Evolutionary conservation across 2,888 invertebrate genomes (phyloP), one percentile per base, ranked within the genome.

Genomic region (Macropis europaea): DNA sequence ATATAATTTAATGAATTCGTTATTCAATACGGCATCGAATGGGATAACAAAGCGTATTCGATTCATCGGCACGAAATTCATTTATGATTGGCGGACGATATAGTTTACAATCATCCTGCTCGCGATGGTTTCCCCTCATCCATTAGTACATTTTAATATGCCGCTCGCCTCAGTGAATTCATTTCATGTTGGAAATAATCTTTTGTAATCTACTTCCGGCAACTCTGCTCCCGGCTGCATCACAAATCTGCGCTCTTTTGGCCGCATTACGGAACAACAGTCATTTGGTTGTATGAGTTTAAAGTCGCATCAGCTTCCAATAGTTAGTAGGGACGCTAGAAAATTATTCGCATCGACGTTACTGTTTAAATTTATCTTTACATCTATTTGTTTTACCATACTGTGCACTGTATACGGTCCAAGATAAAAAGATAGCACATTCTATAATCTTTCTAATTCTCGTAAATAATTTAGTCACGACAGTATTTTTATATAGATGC

Each of bases 141-240:
- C 75, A 75, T 77, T 76, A 69, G 69, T 59, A 63, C 59, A 59
- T 72, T 77, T 73, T 66, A 66, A 67, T 63, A 40, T 69, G 40
- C 42, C 47, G 38, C 48, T 40, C 61, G 26, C 59, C 30, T 42
- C 69, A 45, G 50, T 36, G 73, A 77, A 76, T 76, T 73, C 67
- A 73, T 73, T 73, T 76, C 76, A 73, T 62, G 63, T 56, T 61
- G 68, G 60, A 67, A 77, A 75, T 77, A 77, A 77, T 75, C 72
- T 62, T 62, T 66, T 75, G 53, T 69, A 77, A 68, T 75, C 62
- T 57, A 52, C 63, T 61, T 38, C 30, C 36, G 24, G 22, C 38
- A 54, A 59, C 34, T 42, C 59, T 32, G 52, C 28, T 52, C 38
- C 32, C 34, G 52, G 40, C 11, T 26, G 3, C 34, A 24, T 17